Evolutionary conservation across 1,140 invertebrate species (phyloP).

Genomic region (Trissolcus basalis): DNA sequence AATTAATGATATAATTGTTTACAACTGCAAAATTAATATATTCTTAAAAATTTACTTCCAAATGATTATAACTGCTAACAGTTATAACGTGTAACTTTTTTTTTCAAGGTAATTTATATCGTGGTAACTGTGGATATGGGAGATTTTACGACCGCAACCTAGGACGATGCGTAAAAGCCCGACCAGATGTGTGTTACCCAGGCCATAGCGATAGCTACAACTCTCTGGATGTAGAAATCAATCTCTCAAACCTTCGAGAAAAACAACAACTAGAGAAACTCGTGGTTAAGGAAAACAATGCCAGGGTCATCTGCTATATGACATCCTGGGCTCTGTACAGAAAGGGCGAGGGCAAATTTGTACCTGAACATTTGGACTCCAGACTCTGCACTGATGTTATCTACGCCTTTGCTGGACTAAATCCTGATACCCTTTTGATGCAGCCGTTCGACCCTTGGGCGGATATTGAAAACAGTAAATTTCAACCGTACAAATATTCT

Average conservation of each 20-base stretch:
- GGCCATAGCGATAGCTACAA: conserved; percentile 51
- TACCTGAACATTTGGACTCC: conserved; percentile 88
- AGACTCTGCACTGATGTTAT: conserved; percentile 90
- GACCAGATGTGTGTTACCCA: conserved; percentile 63
- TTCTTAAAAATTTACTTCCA: too few species aligned
- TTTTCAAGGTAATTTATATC: conserved; percentile 61
- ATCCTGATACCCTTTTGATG: conserved; percentile 84
- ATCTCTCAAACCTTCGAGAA: conserved; percentile 49
- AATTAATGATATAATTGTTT: too few species aligned
- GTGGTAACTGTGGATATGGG: conserved; percentile 65
- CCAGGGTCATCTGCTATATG: conserved; percentile 88
- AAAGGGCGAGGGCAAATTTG: conserved; percentile 87
- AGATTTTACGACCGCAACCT: conserved; percentile 61
- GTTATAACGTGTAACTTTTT: too few species aligned
- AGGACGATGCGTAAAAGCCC: conserved; percentile 61
- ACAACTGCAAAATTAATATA: too few species aligned
- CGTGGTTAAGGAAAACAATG: conserved; percentile 59
- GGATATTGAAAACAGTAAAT: conserved; percentile 87
- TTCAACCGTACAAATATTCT: too few species aligned
- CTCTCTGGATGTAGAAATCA: conserved; percentile 1
- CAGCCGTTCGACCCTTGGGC: conserved; percentile 89
- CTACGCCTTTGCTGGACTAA: conserved; percentile 92
- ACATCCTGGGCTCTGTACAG: conserved; percentile 93
- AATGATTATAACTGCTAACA: too few species aligned
- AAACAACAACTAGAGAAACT: conserved; percentile 60